Evolutionary conservation across 2,888 invertebrate genomes (phyloP).

Genomic region (Onchidella celtica): DNA sequence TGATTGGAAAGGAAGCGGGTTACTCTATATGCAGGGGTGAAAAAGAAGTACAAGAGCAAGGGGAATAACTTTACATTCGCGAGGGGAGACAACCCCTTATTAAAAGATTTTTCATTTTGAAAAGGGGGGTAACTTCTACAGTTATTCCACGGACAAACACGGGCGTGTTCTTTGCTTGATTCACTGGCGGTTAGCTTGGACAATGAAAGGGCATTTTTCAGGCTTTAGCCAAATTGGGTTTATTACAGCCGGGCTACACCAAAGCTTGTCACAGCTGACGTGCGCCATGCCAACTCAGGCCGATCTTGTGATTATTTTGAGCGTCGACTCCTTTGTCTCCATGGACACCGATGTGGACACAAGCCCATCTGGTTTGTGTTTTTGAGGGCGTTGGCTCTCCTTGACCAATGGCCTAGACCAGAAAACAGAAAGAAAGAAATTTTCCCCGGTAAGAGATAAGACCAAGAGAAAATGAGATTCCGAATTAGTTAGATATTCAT

Average conservation of each 20-base stretch:
- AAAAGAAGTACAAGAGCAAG: background rate
- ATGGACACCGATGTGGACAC: background rate
- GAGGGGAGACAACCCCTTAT: background rate
- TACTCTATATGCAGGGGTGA: conserved; percentile 32
- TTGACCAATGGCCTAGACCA: conserved; percentile 1
- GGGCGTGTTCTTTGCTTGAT: background rate
- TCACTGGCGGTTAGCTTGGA: background rate
- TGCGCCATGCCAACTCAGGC: background rate
- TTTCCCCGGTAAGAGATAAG: no score
- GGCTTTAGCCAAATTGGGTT: conserved; percentile 17
- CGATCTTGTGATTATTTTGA: background rate
- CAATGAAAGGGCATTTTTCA: background rate
- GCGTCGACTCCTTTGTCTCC: background rate
- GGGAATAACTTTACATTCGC: conserved; percentile 37
- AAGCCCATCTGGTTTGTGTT: background rate
- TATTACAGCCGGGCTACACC: background rate
- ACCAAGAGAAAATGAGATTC: no score
- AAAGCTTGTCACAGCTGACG: background rate
- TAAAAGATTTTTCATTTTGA: background rate
- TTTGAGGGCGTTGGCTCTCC: background rate
- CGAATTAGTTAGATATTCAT: no score
- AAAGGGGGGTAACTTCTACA: background rate
- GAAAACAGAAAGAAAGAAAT: no score
- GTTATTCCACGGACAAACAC: background rate
- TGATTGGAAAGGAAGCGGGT: conserved; percentile 43